Conservation (phyloP, 1,140 invertebrate species). For the Pantala flavescens region DNA sequence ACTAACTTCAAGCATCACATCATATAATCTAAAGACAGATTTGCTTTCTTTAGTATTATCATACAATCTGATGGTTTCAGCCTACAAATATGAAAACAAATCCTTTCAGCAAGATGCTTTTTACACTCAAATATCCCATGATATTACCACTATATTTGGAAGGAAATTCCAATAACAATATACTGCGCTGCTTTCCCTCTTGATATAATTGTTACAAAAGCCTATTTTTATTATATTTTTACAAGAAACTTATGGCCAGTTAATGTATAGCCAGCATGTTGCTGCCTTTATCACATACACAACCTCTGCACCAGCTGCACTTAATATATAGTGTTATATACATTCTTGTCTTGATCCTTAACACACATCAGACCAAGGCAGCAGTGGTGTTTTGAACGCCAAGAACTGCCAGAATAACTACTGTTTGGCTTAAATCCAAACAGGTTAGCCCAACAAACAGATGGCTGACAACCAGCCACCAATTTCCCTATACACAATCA, state of each 20-base stretch:
- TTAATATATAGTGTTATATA: constrained; percentile 9
- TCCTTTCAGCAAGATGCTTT: not conserved
- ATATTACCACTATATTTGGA: not conserved
- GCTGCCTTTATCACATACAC: constrained; percentile 4
- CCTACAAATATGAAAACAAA: constrained; percentile 10
- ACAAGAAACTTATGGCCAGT: constrained; percentile 3
- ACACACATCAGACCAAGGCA: not conserved
- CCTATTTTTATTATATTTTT: not conserved
- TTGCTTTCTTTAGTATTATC: not conserved
- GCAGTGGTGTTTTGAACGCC: constrained; percentile 7
- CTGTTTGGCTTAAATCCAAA: not conserved
- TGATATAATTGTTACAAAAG: not conserved
- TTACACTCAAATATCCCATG: not conserved
- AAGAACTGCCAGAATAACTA: not conserved
- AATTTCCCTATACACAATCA: not conserved
- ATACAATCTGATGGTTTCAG: not conserved
- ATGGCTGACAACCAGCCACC: not conserved
- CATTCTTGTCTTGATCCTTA: not conserved
- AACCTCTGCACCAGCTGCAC: constrained; percentile 2
- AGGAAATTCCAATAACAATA: constrained; percentile 6
- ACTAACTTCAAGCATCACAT: constrained; percentile 1
- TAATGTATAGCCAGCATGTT: not conserved
- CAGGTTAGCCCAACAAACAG: not conserved
- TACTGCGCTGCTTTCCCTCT: not conserved
- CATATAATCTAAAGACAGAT: not conserved